Evolutionary conservation across 2,888 invertebrate genomes (phyloP).

Genomic region (Eudasyphora cyanicolor): DNA sequence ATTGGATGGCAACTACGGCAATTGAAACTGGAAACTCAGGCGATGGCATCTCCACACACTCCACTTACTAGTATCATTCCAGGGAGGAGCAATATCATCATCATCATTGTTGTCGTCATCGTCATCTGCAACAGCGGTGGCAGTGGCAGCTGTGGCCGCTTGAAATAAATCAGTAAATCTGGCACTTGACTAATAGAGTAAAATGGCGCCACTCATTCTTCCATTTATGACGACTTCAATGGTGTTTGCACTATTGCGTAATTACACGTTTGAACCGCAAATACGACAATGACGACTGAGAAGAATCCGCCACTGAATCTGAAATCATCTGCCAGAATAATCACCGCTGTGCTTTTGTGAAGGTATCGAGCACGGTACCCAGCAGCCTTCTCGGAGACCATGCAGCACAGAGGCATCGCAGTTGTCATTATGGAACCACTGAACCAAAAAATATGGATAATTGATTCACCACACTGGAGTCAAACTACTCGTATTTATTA

Average conservation of each 20-base stretch:
- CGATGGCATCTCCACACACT: no score
- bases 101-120: neutral
- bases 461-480: neutral
- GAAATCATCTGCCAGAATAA: neutral
- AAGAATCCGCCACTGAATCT: neutral
- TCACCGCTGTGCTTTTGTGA: neutral
- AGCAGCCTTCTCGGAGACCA: neutral
- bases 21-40: no score
- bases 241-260: slow-evolving; percentile 55
- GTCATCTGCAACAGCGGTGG: neutral
- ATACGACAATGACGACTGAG: no score
- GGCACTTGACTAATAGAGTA: slow-evolving; percentile 53
- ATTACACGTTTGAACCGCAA: slow-evolving; percentile 52
- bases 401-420: neutral
- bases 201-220: slow-evolving; percentile 66
- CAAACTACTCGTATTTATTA: no score
- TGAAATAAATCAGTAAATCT: slow-evolving; percentile 53
- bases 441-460: slow-evolving; percentile 14
- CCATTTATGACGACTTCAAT: slow-evolving; percentile 60
- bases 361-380: neutral
- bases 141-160: slow-evolving; percentile 11
- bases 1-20: neutral
- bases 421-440: neutral
- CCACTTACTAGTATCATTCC: no score
- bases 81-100: slow-evolving; percentile 43